Conservation (phyloP, 2,113 vertebrate genomes). For the Eretmochelys imbricata region DNA sequence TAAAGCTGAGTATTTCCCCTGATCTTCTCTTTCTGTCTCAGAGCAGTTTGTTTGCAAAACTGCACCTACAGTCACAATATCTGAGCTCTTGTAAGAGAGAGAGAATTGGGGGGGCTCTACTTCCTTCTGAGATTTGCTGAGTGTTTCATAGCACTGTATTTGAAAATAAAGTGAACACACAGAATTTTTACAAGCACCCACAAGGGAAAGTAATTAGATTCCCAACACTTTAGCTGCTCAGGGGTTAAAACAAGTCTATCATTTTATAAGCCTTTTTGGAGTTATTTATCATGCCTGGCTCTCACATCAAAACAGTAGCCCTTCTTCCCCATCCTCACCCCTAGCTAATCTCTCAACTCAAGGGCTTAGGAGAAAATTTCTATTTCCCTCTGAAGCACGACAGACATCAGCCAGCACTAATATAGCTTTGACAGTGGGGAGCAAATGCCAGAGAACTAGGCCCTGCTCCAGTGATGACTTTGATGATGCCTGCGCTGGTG, state of each 20-base stretch:
- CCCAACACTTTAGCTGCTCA: fast-evolving
- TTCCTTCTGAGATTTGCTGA: background rate
- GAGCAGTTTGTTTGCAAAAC: fast-evolving
- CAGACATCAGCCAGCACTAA: background rate
- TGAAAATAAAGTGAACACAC: fast-evolving
- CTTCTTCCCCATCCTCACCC: background rate
- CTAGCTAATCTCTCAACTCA: background rate
- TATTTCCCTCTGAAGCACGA: background rate
- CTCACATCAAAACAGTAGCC: background rate
- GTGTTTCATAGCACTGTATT: background rate
- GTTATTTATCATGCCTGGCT: background rate
- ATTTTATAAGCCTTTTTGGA: background rate
- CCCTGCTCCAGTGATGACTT: background rate
- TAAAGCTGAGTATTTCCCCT: background rate
- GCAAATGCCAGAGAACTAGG: background rate
- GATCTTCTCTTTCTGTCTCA: background rate
- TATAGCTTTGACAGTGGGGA: background rate
- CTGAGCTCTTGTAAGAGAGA: fast-evolving
- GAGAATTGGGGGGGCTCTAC: no score
- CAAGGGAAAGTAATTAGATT: fast-evolving
- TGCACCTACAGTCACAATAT: background rate
- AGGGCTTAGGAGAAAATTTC: background rate
- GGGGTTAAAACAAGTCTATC: background rate
- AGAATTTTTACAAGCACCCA: fast-evolving
- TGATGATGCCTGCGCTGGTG: background rate